These are phyloP conservation scores for Premnoplex brunnescens DNA, from an alignment of 2,797 vertebrate genomes.

Conservation along the genomic window DNA sequence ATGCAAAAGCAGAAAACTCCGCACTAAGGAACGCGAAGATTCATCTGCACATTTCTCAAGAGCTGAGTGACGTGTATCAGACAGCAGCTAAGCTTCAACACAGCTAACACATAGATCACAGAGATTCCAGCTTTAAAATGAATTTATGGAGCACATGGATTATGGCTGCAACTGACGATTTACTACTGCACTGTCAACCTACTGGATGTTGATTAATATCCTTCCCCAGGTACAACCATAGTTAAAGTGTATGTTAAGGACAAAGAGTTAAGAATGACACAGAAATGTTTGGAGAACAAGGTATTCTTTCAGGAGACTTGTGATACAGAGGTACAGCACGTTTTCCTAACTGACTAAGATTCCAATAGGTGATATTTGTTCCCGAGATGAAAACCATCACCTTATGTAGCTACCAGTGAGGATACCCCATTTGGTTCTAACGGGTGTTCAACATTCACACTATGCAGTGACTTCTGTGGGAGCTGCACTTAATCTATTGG, in stretches of 20 bases:
- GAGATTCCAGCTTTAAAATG: conserved; percentile 45
- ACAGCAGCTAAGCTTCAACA: conserved; percentile 21
- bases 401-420: neutral
- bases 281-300: neutral
- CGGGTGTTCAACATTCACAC: neutral
- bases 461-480: neutral
- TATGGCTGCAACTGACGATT: conserved; percentile 43
- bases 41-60: conserved; percentile 1
- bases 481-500: neutral
- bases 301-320: neutral
- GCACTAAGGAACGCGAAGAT: neutral
- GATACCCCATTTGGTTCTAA: neutral
- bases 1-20: conserved; percentile 21
- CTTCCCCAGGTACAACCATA: neutral
- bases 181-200: conserved; percentile 37
- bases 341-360: neutral
- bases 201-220: conserved; percentile 39
- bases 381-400: neutral
- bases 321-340: neutral
- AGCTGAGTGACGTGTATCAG: conserved; percentile 38
- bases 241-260: neutral
- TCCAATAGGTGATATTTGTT: neutral
- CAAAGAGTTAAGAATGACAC: neutral
- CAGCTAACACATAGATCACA: conserved; percentile 53
- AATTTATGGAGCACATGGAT: conserved; percentile 54